phyloP scores from a whole-genome alignment of 2,113 vertebrate genomes.

The Mugil cephalus region DNA sequence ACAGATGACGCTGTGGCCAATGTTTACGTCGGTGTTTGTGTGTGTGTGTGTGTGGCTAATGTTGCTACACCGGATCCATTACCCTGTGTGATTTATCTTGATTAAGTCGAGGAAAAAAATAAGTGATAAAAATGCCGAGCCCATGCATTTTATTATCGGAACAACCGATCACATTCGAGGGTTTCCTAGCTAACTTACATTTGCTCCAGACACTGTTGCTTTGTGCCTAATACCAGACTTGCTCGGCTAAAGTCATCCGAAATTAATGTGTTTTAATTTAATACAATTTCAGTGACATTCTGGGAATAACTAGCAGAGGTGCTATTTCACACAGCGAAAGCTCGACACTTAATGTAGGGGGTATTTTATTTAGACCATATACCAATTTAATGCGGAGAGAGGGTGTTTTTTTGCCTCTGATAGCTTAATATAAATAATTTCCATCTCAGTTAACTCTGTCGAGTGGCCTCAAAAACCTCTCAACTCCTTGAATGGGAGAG shows the following conservation, averaged over 20 bases:
- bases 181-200: slow-evolving; percentile 32
- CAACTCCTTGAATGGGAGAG: background rate
- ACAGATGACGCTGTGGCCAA: slow-evolving; percentile 14
- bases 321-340: slow-evolving; percentile 20
- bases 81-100: slow-evolving; percentile 31
- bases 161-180: slow-evolving; percentile 27
- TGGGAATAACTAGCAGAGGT: slow-evolving; percentile 6
- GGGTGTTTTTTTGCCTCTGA: background rate
- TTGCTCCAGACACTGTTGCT: slow-evolving; percentile 24
- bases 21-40: background rate
- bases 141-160: slow-evolving; percentile 41
- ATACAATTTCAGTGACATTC: slow-evolving; percentile 36
- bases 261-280: slow-evolving; percentile 47
- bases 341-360: slow-evolving; percentile 3
- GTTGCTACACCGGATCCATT: slow-evolving; percentile 10
- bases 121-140: slow-evolving; percentile 25
- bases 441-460: slow-evolving; percentile 8
- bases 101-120: slow-evolving; percentile 20
- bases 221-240: slow-evolving; percentile 26
- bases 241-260: slow-evolving; percentile 27
- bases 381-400: slow-evolving; percentile 29
- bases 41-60: background rate
- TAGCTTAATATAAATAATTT: slow-evolving; percentile 36
- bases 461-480: background rate
- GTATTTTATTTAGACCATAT: slow-evolving; percentile 42